Evolutionary conservation across 37 sponge, comb jelly and placozoan genomes (phyloP), one percentile per base, ranked within the genome.

Genomic region (Geodia barretti): DNA sequence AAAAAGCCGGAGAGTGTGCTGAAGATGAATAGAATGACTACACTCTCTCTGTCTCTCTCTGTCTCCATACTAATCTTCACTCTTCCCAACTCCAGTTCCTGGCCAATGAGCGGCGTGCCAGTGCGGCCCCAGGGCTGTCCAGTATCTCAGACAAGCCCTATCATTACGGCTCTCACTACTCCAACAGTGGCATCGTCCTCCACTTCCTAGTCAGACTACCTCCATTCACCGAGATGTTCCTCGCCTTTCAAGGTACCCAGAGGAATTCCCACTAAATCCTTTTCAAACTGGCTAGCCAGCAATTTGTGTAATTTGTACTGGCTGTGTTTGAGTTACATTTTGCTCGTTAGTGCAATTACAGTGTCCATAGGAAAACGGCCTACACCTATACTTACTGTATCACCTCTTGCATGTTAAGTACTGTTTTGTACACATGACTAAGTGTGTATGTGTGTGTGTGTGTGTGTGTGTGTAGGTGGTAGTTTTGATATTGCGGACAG

Each of bases 91-190:
- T 62, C 3, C 70, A 95, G 87, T 88, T 74, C 25, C 60, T 88
- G 36, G 72, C 36, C 41, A 40, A 71, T 64, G 95, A 94, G 60
- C 70, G 59, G 41, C 34, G 36, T 28, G 70, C 41, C 17, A 82
- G 75, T 23, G 64, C 37, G 0, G 36, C 79, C 30, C 84, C 79
- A 1, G 84, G 89, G 2, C 84, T 83, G 34, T 78, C 79, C 32
- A 71, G 74, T 41, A 70, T 62, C 8, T 29, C 75, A 59, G 77
- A 85, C 43, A 87, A 89, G 74, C 97, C 98, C n/a, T 95, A 98
- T 67, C 98, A 98, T 89, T 98, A 98, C 58, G 96, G 98, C 71
- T 98, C 98, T 40, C 98, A 95, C 89, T 99, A 99, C 81, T 94
- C 95, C 72, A 99, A 99, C 86, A 92, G 91, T 63, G 95, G 97